These are phyloP conservation scores for Borostomias antarcticus DNA, from an alignment of 2,797 vertebrate genomes.

Conservation along the genomic window DNA sequence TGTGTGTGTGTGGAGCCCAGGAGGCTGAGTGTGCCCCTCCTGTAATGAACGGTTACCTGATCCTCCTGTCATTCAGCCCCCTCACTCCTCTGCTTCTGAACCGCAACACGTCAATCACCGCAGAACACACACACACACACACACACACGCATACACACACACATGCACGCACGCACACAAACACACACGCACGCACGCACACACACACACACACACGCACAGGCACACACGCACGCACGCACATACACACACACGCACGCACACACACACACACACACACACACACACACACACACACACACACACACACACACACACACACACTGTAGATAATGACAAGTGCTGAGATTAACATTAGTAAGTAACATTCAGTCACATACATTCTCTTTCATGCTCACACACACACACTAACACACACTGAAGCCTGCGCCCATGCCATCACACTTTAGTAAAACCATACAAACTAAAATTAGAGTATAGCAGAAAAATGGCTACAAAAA, in stretches of 20 bases:
- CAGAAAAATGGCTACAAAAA: no score
- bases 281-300: not conserved
- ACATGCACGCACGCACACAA: no score
- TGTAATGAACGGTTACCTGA: conserved; percentile 25
- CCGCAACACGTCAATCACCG: conserved; percentile 24
- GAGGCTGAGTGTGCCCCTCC: conserved; percentile 19
- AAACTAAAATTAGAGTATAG: no score
- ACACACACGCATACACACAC: conserved; percentile 18
- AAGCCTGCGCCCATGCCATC: conserved; percentile 21
- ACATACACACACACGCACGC: no score
- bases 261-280: conserved; percentile 18
- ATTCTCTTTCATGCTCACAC: conserved; percentile 26
- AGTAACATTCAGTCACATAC: conserved; percentile 31
- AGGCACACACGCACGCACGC: no score
- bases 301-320: not conserved
- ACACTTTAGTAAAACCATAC: conserved; percentile 17
- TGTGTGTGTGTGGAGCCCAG: conserved; percentile 18
- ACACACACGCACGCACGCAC: no score
- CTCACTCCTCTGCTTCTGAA: conserved; percentile 1
- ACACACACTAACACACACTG: conserved; percentile 15
- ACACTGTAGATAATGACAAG: conserved; percentile 21
- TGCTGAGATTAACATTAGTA: conserved; percentile 34
- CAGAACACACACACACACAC: no score
- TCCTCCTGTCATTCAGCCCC: conserved; percentile 9
- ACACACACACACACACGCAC: conserved; percentile 7